Base-by-base conservation (phyloP, 2,797 vertebrate genomes). In the Dryobates pubescens region DNA sequence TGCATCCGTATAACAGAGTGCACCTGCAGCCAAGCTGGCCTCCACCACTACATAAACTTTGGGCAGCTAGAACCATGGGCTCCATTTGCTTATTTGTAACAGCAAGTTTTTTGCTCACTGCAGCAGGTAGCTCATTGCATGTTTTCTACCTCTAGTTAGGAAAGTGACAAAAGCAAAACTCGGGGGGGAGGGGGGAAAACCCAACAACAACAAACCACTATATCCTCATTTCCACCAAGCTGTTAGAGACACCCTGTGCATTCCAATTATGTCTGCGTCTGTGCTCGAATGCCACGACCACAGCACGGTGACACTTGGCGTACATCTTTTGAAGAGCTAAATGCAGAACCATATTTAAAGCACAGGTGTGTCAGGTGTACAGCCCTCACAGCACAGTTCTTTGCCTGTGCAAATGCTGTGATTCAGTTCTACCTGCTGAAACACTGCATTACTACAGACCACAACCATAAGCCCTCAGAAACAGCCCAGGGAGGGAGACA, bases 351-450 rank as follows among this genome's bases (percentile, higher is more conserved):
- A 7, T 18, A 51, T 86, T 88, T 86, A 20, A 89, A 72, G 61
- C 41, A 32, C 43, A 86, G 38, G 32, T 11, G 36, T 74, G 73
- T 15, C 82, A 32, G 38, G 9, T 22, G 5, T 5, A 61, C 2
- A 32, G 3, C 13, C 4, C 2, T 8, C 1, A 14, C 29, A 81
- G 34, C 3, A 51, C 0, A 0, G 57, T 13, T 70, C 41, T 53
- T 32, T 72, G 16, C n/a, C 22, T 18, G 6, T 68, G 69, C 38
- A 69, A 75, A 87, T 47, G 63, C 53, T 30, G 51, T 8, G n/a
- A 70, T 67, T 73, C 59, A 34, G 23, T 57, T 43, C 67, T 26
- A 27, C 30, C 30, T 58, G 32, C 49, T 32, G 54, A 76, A 90
- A 81, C 20, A 38, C 41, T 17, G 5, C 7, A 17, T 17, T 41